Conservation (phyloP, 2,797 vertebrate genomes). For the Sebastes goodei region DNA sequence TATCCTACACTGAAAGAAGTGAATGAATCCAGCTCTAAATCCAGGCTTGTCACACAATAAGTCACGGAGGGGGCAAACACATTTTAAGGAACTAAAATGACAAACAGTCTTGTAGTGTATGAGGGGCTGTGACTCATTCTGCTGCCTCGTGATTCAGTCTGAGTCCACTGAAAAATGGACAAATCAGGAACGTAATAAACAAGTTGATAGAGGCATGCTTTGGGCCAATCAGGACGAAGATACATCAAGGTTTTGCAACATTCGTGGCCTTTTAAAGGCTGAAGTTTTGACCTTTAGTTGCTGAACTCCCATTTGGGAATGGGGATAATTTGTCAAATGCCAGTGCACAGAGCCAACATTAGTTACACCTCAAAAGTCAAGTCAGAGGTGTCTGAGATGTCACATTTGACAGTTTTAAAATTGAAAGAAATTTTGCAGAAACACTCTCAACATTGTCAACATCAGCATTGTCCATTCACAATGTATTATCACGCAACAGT, state of each 20-base stretch:
- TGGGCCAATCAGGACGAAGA: background rate
- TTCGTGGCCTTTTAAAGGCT: conserved; percentile 39
- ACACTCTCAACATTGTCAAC: background rate
- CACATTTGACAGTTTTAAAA: background rate
- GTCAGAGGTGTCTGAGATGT: background rate
- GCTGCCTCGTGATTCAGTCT: conserved; percentile 24
- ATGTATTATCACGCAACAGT: no score
- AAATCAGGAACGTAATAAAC: background rate
- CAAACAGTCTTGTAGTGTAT: background rate
- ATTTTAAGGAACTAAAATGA: conserved; percentile 34
- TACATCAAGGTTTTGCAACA: background rate
- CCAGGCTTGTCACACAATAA: background rate
- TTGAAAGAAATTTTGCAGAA: background rate
- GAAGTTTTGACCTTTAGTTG: conserved; percentile 51
- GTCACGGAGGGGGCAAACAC: background rate
- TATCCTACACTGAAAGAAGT: no score
- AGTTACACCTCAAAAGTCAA: conserved; percentile 24
- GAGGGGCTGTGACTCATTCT: conserved; percentile 16
- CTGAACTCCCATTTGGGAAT: conserved; percentile 9
- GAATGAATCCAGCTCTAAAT: background rate
- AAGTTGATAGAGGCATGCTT: background rate
- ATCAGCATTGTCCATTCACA: no score
- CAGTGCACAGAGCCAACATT: conserved; percentile 28
- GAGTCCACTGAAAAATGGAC: background rate
- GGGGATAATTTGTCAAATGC: conserved; percentile 50